Evolutionary conservation across 2,888 invertebrate species (phyloP), one percentile per base, ranked within the genome.

Genomic region (Halictus ligatus): DNA sequence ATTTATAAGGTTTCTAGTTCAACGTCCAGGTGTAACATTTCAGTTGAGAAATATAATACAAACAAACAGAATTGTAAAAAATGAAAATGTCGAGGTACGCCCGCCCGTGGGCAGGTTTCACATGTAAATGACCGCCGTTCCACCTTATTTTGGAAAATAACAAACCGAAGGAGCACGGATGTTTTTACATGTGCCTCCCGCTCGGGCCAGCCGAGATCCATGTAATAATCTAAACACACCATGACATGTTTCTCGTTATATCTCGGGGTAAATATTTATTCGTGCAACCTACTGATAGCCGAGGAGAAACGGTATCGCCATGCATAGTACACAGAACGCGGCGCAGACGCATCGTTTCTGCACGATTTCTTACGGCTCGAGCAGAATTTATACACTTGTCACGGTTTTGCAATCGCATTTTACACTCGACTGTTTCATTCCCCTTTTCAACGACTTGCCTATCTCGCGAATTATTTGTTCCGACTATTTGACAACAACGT

Each of bases 211-310:
- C n/a, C 25, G 13, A 43, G 71, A 76, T 84, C 83, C 79, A 77
- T 74, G 77, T 73, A 80, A 83, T 81, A 72, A 86, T 86, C 40
- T 76, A 76, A 80, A 73, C 40, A 75, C n/a, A 77, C 76, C 69
- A 60, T 71, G 35, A 50, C 84, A 25, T 73, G 71, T 81, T 80
- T 60, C 15, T 40, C n/a, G 48, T 73, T 54, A 46, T 79, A 83
- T 84, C 74, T 40, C 43, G 8, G n/a, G 60, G 67, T 75, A 84
- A 87, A 87, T 86, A 87, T 87, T 86, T 87, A 81, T 71, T 81
- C 75, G 69, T 29, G 46, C 46, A 78, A 76, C 64, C 74, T 35
- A 67, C 46, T 71, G 85, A 86, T 85, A 86, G 81, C 76, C 48
- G 40, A 3, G 25, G 25, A 67, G 71, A 48, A 69, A 81, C 82